phyloP scores from a whole-genome alignment of 2,113 vertebrate genomes.

The Corythornis madagascariensis region DNA sequence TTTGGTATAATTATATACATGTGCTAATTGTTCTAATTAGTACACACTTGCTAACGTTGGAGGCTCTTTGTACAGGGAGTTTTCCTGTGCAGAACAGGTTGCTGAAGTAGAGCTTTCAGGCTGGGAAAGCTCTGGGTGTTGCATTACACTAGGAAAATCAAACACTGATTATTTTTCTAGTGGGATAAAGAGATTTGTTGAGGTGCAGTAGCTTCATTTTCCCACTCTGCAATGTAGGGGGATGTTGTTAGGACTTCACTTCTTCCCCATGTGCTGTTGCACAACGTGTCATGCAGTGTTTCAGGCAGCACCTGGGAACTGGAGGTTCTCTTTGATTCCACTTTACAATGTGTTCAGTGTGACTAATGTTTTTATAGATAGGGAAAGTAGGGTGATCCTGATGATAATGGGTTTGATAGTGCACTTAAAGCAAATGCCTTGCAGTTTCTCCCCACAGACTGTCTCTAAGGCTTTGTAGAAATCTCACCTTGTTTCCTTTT shows the following conservation, averaged over 20 bases:
- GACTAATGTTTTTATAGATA: background rate
- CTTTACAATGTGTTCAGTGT: background rate
- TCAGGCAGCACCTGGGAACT: background rate
- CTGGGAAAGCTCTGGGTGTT: background rate
- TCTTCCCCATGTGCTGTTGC: background rate
- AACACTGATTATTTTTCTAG: background rate
- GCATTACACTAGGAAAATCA: background rate
- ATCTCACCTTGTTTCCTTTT: slow-evolving; percentile 68
- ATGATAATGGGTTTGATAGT: background rate
- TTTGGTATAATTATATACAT: background rate
- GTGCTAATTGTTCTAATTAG: background rate
- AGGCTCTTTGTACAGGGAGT: background rate
- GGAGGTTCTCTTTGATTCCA: background rate
- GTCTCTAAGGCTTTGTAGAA: background rate
- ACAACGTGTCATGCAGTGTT: background rate
- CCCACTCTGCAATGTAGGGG: fast-evolving
- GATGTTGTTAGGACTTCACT: background rate
- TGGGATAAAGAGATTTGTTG: background rate
- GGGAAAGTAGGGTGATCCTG: background rate
- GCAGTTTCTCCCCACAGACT: background rate
- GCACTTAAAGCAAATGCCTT: background rate
- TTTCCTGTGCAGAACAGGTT: background rate
- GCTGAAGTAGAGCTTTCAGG: background rate
- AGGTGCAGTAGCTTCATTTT: background rate
- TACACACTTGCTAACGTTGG: background rate